Evolutionary conservation across 2,113 vertebrate genomes (phyloP), one percentile per base, ranked within the genome.

Genomic region (Propithecus coquereli): DNA sequence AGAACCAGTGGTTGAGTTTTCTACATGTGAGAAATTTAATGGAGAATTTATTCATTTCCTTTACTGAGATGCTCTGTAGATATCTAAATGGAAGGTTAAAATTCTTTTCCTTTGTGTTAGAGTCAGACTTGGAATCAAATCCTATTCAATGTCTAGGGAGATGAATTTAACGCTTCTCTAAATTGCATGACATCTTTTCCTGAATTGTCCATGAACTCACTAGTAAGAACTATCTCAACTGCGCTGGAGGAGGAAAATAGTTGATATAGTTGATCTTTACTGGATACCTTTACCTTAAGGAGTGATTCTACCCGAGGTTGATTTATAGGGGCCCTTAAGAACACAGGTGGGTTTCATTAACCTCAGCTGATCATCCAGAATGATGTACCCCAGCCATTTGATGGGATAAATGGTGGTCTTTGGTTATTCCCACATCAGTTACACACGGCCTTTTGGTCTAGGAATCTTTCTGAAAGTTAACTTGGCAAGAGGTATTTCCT

Each of bases 161-260:
- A 45, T 37, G 8, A 85, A 87, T 52, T 76, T 84, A 90, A 25
- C 61, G 73, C 40, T 97, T 94, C 85, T 66, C 68, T 85, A 96
- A 93, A 80, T 23, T 45, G 14, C 76, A 84, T 96, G 91, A 91
- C 65, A 73, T 93, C 40, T 30, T 98, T 27, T 47, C 50, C 86
- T 96, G 96, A 97, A 98, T 10, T 40, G 80, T 95, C 96, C 93
- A 70, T 97, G 93, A 95, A 93, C 92, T 94, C 97, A 87, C 93
- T 92, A 90, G 45, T 34, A 95, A 95, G 93, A 98, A 95, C 79
- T 45, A 96, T 97, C 77, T 94, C 87, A 73, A 66, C 74, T 73
- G 76, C 77, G 54, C 79, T 71, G 84, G 87, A 97, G 59, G 80
- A 98, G 87, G 73, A 97, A 97, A 94, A 94, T 43, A 8, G 68